phyloP scores from a whole-genome alignment of 2,797 vertebrate genomes.

The Pelochelys cantorii region DNA sequence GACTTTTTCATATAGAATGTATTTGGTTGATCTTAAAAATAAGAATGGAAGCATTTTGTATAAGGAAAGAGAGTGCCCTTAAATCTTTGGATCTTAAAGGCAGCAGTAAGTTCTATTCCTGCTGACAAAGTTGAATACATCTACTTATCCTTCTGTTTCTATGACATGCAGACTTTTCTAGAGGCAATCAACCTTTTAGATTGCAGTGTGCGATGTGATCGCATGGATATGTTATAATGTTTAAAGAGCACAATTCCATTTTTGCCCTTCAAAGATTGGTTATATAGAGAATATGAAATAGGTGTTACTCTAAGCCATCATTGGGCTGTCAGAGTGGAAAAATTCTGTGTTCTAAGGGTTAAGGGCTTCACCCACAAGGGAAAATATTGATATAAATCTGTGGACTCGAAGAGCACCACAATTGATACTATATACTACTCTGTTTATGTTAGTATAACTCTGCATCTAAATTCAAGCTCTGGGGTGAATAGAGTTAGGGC shows the following conservation, averaged over 20 bases:
- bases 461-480: background rate
- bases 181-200: background rate
- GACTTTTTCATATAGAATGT: background rate
- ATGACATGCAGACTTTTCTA: accelerated
- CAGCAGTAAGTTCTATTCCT: background rate
- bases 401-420: background rate
- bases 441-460: background rate
- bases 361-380: accelerated
- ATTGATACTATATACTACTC: background rate
- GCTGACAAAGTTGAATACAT: background rate
- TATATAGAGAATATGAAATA: background rate
- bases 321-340: background rate
- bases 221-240: background rate
- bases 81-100: background rate
- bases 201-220: background rate
- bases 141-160: background rate
- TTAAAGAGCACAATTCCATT: background rate
- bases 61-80: background rate
- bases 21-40: background rate
- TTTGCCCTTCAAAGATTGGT: background rate
- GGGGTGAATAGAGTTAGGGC: background rate
- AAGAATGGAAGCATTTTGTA: background rate
- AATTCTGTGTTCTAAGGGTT: background rate
- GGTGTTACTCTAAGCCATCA: background rate
- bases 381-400: background rate